Percentiles rank a stretch among this genome's conserved stretches.
phyloP scores from a whole-genome alignment of 2,113 vertebrate species.

The Larimichthys polyactis region DNA sequence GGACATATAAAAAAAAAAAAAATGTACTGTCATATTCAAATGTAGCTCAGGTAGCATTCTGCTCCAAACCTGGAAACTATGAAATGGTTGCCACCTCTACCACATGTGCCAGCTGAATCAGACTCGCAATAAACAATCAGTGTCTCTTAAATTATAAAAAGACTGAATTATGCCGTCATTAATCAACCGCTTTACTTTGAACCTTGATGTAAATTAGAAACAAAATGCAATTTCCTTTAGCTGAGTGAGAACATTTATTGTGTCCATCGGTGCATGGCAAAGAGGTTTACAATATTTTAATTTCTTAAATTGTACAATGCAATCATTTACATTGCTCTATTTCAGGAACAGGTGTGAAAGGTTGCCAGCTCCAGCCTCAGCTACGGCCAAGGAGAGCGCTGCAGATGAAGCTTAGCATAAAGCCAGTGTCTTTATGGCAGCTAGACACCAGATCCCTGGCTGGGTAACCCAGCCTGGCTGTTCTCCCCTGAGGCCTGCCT shows the following conservation, averaged over 20 bases:
- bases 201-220: conserved; percentile 8
- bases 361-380: conserved; percentile 31
- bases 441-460: conserved; percentile 75
- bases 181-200: background rate
- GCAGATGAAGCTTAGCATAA: conserved; percentile 48
- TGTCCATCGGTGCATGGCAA: background rate
- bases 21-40: background rate
- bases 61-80: conserved; percentile 2
- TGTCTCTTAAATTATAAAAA: background rate
- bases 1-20: background rate
- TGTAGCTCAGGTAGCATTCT: background rate
- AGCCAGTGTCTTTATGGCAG: conserved; percentile 59
- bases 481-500: conserved; percentile 73
- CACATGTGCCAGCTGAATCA: background rate
- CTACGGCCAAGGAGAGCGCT: conserved; percentile 17
- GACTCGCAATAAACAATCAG: background rate
- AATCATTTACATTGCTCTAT: conserved; percentile 33
- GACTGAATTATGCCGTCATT: background rate
- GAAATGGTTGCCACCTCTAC: background rate
- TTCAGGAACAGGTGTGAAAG: conserved; percentile 35
- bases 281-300: conserved; percentile 36
- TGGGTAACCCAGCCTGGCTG: conserved; percentile 75
- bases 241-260: conserved; percentile 5
- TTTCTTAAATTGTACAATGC: conserved; percentile 16
- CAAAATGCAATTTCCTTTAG: conserved; percentile 5